These are phyloP conservation scores for Ciconia stormi DNA, from an alignment of 2,113 vertebrate species.

Conservation along the genomic window DNA sequence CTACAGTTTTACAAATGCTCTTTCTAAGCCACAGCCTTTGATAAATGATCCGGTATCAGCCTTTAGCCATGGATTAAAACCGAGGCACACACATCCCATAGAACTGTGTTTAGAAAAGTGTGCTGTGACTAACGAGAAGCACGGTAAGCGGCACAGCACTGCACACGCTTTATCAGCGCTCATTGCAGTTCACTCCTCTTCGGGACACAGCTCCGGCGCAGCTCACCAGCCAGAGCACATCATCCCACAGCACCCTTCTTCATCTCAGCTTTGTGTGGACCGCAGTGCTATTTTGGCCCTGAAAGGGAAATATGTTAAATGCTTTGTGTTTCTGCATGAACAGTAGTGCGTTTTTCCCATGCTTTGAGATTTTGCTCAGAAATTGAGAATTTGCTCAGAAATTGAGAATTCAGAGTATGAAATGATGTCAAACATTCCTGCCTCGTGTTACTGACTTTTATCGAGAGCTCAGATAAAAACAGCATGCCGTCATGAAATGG, in stretches of 20 bases:
- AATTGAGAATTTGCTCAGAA: not conserved
- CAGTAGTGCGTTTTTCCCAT: not conserved
- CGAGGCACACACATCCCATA: rapidly evolving
- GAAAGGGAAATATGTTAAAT: not conserved
- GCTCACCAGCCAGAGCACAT: not conserved
- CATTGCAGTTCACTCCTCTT: not conserved
- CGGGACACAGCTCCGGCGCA: not conserved
- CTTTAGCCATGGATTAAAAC: not conserved
- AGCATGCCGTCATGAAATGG: not conserved
- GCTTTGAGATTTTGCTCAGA: not conserved
- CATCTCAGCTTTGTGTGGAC: not conserved
- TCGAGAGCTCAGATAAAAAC: not conserved
- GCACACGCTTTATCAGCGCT: rapidly evolving
- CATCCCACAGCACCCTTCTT: not conserved
- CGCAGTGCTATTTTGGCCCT: not conserved
- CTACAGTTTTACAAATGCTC: not conserved
- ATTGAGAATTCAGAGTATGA: not conserved
- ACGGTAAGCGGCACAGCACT: rapidly evolving
- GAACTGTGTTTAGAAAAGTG: not conserved
- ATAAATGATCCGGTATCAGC: not conserved
- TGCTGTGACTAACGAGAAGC: not conserved
- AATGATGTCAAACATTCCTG: not conserved
- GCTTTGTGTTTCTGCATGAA: not conserved
- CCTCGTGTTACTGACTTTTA: not conserved
- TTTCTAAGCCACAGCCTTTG: not conserved